Evolutionary conservation across 2,113 vertebrate species (phyloP).

Genomic region (Daboia siamensis): DNA sequence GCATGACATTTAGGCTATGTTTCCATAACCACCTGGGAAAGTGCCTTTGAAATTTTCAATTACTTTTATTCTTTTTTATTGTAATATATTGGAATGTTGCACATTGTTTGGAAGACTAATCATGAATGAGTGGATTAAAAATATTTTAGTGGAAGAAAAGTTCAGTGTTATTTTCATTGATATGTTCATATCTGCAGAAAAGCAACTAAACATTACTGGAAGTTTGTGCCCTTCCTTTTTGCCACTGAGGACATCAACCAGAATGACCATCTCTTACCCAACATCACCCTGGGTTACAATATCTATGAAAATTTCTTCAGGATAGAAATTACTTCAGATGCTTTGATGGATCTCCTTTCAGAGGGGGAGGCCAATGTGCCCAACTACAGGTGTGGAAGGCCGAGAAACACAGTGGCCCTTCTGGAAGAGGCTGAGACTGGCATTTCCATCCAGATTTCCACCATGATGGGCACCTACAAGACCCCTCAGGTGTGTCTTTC

Average conservation of each 20-base stretch:
- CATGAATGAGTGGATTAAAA: not conserved
- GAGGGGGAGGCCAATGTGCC: not conserved
- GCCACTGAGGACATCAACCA: not conserved
- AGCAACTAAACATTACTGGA: not conserved
- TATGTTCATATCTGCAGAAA: not conserved
- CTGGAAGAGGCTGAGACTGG: not conserved
- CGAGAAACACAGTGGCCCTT: not conserved
- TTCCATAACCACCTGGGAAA: no score
- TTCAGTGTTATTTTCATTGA: not conserved
- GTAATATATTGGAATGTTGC: not conserved
- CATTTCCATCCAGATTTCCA: not conserved
- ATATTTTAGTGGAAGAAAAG: not conserved
- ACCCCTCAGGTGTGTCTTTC: not conserved
- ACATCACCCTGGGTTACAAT: not conserved
- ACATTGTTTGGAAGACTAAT: not conserved
- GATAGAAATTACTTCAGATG: not conserved
- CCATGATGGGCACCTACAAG: not conserved
- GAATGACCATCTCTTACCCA: not conserved
- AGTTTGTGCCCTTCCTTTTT: not conserved
- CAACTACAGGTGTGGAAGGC: not conserved
- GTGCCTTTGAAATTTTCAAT: no score
- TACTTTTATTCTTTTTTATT: not conserved
- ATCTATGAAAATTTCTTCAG: not conserved
- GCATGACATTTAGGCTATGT: no score
- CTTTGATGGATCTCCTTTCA: not conserved